Percentiles rank a stretch among this genome's conserved stretches.
These are phyloP conservation scores for Aphrophora alni DNA, from an alignment of 2,888 invertebrate species.

Conservation along the genomic window DNA sequence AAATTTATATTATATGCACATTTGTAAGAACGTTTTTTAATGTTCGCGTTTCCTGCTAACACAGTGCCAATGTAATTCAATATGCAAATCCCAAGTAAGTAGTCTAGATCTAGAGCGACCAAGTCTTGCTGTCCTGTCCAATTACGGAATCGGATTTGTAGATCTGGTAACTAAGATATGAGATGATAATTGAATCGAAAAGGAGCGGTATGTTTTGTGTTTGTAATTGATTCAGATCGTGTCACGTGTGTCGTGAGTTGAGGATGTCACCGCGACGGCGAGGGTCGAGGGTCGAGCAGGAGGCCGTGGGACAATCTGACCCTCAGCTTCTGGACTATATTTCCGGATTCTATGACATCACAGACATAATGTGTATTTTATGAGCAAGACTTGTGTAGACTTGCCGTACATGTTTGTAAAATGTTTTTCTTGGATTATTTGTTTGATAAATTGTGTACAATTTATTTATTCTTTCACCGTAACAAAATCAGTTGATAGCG, in stretches of 20 bases:
- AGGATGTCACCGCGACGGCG: neutral
- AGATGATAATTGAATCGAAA: neutral
- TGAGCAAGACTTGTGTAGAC: neutral
- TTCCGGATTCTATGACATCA: neutral
- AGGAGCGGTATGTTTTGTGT: neutral
- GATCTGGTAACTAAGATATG: neutral
- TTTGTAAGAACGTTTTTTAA: too few species aligned
- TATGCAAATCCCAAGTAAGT: too few species aligned
- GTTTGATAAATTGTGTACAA: too few species aligned
- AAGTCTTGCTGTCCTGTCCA: neutral
- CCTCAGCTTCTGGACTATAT: neutral
- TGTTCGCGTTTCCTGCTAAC: too few species aligned
- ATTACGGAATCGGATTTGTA: conserved; percentile 9
- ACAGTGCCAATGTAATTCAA: too few species aligned
- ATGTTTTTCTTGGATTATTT: too few species aligned
- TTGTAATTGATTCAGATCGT: neutral
- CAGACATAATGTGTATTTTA: neutral
- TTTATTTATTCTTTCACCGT: too few species aligned
- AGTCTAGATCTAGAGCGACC: neutral
- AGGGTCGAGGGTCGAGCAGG: neutral
- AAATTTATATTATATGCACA: too few species aligned
- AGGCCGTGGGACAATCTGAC: neutral
- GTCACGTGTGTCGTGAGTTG: neutral
- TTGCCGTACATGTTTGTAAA: neutral
- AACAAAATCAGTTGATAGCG: too few species aligned